These are phyloP conservation scores for Bombus picipes DNA, from an alignment of 1,140 invertebrate species.

Conservation along the genomic window DNA sequence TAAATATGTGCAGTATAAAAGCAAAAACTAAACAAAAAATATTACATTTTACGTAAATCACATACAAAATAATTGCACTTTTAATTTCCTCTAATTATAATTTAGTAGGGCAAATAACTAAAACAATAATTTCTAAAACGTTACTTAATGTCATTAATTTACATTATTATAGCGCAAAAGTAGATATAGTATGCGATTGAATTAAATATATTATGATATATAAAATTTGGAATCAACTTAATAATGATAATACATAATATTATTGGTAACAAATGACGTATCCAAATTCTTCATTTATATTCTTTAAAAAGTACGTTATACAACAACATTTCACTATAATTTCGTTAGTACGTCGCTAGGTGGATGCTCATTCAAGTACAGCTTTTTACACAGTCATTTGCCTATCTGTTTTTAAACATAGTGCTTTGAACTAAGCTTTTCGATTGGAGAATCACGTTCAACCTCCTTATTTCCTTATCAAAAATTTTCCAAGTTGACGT, in stretches of 20 bases:
- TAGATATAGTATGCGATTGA: background rate
- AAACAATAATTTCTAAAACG: background rate
- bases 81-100: background rate
- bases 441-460: conserved; percentile 45
- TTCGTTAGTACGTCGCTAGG: conserved; percentile 15
- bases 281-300: background rate
- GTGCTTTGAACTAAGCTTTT: conserved; percentile 46
- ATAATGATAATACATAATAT: background rate
- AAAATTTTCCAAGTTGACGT: conserved; percentile 62
- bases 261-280: too few species aligned
- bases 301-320: background rate
- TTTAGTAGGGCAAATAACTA: background rate
- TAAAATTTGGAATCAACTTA: background rate
- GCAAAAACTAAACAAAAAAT: background rate
- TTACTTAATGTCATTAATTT: background rate
- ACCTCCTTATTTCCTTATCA: conserved; percentile 28
- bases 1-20: background rate
- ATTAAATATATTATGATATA: background rate
- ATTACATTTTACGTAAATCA: background rate
- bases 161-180: background rate
- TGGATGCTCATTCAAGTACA: conserved; percentile 13
- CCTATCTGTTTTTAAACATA: conserved; percentile 31
- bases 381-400: conserved; percentile 26
- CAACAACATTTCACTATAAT: background rate
- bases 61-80: background rate